These are phyloP conservation scores for Blennius ocellaris DNA, from an alignment of 2,113 vertebrate species.

Conservation along the genomic window DNA sequence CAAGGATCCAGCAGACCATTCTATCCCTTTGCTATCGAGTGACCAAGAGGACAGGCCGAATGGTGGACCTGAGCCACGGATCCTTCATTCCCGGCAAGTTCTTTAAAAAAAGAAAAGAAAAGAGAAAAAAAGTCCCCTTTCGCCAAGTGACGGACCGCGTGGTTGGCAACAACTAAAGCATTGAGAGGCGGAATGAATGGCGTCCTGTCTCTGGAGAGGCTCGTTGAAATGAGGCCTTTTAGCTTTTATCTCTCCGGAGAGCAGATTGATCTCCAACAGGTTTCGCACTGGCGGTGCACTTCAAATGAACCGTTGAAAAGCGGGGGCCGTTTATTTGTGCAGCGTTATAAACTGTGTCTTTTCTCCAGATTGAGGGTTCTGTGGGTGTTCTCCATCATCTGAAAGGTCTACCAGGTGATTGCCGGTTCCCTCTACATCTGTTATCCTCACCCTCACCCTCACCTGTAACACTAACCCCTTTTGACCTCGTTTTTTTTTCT, in stretches of 20 bases:
- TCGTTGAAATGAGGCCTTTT: constrained; percentile 68
- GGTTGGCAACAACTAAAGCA: constrained; percentile 74
- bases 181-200: constrained; percentile 72
- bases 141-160: constrained; percentile 68
- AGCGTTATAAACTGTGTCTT: constrained; percentile 44
- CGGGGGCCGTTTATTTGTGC: constrained; percentile 59
- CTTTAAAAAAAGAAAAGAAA: constrained; percentile 42
- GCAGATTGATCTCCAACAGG: constrained; percentile 69
- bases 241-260: constrained; percentile 58
- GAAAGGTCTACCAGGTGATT: neutral
- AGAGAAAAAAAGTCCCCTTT: constrained; percentile 38
- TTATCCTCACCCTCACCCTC: constrained; percentile 26
- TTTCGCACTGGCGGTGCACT: constrained; percentile 55
- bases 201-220: constrained; percentile 72
- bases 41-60: constrained; percentile 56
- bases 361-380: constrained; percentile 59
- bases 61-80: constrained; percentile 52
- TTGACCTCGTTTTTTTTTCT: too few species aligned
- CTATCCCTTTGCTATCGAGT: constrained; percentile 44
- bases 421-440: neutral
- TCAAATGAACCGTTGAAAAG: constrained; percentile 72
- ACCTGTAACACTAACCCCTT: constrained; percentile 26
- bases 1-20: constrained; percentile 31
- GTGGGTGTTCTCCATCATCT: constrained; percentile 41
- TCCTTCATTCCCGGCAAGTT: constrained; percentile 51